Evolutionary conservation across 2,113 vertebrate species (phyloP).

Genomic region (Ranitomeya imitator): DNA sequence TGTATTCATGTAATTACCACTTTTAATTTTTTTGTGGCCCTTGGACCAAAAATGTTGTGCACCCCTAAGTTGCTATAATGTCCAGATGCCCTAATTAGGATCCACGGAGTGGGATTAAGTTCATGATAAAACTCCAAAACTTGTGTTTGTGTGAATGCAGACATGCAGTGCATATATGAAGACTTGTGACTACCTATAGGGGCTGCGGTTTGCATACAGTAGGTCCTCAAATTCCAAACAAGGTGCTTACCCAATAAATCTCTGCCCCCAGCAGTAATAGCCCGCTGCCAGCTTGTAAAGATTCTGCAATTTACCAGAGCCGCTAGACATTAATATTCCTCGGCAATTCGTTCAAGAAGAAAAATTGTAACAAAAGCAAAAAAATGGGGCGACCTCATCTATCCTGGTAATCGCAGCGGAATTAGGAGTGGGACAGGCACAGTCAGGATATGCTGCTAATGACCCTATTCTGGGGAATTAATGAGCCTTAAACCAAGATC

Average conservation of each 20-base stretch:
- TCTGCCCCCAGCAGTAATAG: neutral
- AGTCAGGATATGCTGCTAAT: conserved; percentile 46
- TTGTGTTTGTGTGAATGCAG: no score
- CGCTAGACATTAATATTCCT: conserved; percentile 44
- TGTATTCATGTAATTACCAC: no score
- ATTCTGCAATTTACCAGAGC: neutral
- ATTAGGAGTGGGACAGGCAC: conserved; percentile 34
- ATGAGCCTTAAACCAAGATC: conserved; percentile 53
- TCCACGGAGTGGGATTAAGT: no score
- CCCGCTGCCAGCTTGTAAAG: neutral
- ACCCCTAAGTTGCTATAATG: no score
- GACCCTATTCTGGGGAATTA: conserved; percentile 55
- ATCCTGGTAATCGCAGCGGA: conserved; percentile 49
- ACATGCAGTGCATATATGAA: no score
- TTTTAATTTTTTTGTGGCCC: no score
- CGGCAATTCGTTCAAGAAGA: conserved; percentile 46
- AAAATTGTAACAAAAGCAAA: conserved; percentile 45
- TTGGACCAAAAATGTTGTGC: no score
- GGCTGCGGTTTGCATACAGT: neutral
- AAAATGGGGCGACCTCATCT: conserved; percentile 50
- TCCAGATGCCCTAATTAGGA: no score
- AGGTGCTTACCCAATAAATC: conserved; percentile 44
- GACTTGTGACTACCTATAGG: no score
- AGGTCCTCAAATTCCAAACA: neutral
- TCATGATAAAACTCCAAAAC: no score